phyloP scores from a whole-genome alignment of 2,888 invertebrate genomes.

The Diarsia mendica region DNA sequence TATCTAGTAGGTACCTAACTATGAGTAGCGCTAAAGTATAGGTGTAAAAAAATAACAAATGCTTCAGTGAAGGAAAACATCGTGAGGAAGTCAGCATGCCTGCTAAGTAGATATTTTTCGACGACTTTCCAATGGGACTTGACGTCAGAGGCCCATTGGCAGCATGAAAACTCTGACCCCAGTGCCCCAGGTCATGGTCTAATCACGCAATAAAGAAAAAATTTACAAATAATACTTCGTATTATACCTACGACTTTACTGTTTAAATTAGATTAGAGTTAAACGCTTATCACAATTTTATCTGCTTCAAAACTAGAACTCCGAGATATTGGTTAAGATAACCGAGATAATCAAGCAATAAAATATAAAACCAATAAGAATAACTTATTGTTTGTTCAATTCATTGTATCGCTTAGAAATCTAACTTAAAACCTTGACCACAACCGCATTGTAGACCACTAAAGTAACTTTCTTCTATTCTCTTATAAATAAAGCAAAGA shows the following conservation, averaged over 20 bases:
- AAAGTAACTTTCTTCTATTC: constrained; percentile 28
- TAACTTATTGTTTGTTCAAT: constrained; percentile 24
- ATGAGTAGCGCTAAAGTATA: neutral
- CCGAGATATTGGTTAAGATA: neutral
- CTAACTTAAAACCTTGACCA: constrained; percentile 24
- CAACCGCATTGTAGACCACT: constrained; percentile 12
- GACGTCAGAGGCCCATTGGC: too few species aligned
- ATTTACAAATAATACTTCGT: too few species aligned
- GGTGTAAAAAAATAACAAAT: neutral
- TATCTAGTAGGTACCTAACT: neutral
- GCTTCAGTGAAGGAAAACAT: too few species aligned
- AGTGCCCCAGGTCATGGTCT: too few species aligned
- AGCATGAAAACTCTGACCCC: too few species aligned
- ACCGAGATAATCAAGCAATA: neutral
- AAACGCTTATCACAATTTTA: neutral
- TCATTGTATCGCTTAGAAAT: constrained; percentile 32
- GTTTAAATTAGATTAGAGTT: too few species aligned
- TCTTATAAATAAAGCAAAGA: constrained; percentile 3
- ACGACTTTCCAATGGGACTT: too few species aligned
- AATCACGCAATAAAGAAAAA: too few species aligned
- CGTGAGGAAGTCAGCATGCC: too few species aligned
- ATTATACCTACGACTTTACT: too few species aligned
- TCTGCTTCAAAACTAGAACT: neutral
- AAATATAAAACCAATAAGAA: constrained; percentile 12
- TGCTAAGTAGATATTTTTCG: too few species aligned